Evolutionary conservation across 2,113 vertebrate species (phyloP).

Genomic region (cat (Felis catus)): DNA sequence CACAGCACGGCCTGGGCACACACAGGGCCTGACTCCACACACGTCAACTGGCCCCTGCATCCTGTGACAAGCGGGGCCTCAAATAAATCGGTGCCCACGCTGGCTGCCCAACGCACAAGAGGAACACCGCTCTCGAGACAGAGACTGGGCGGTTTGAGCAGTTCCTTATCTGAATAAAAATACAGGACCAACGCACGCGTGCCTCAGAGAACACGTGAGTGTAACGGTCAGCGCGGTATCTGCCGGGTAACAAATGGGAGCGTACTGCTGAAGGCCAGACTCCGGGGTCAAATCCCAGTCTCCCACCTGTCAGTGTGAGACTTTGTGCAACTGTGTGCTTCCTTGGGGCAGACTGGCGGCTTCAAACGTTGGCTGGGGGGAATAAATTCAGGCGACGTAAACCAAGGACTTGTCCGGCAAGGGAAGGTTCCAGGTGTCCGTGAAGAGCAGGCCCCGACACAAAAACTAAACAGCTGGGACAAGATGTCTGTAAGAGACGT

Average conservation of each 20-base stretch:
- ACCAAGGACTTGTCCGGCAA: background rate
- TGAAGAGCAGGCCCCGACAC: too few species aligned
- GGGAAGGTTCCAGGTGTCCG: accelerated
- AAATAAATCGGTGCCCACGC: too few species aligned
- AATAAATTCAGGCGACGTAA: background rate
- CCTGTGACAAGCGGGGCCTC: too few species aligned
- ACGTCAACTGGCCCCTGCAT: accelerated
- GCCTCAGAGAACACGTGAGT: background rate
- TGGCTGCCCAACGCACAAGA: too few species aligned
- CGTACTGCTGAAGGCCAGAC: accelerated
- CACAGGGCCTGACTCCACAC: background rate
- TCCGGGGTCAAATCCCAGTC: background rate
- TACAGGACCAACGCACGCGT: accelerated
- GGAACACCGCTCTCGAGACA: accelerated
- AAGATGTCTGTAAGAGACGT: too few species aligned
- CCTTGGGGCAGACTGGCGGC: accelerated
- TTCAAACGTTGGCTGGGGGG: background rate
- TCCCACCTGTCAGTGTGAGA: too few species aligned
- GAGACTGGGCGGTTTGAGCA: background rate
- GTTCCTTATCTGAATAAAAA: background rate
- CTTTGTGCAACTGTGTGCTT: background rate
- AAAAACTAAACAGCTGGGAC: background rate
- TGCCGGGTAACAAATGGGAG: background rate
- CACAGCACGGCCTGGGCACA: accelerated
- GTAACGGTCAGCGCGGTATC: accelerated